Evolutionary conservation across 2,888 invertebrate species (phyloP).

Genomic region (Perizoma affinitatum): DNA sequence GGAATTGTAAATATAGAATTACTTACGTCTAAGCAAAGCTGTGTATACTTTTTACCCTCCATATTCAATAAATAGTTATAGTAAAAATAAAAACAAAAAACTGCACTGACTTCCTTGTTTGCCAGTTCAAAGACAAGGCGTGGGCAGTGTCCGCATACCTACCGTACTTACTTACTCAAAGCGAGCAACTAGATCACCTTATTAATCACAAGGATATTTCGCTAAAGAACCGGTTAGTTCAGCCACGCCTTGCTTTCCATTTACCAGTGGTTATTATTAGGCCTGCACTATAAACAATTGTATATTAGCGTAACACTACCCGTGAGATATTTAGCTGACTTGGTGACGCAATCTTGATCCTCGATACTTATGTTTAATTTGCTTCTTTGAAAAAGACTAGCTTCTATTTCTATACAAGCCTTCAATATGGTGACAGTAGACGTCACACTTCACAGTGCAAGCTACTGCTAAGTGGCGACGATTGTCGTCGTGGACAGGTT

Average conservation of each 20-base stretch:
- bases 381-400: no score
- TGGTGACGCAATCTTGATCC: not conserved
- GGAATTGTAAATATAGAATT: slow-evolving; percentile 78
- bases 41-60: slow-evolving; percentile 32
- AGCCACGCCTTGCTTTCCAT: slow-evolving; percentile 79
- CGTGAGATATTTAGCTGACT: slow-evolving; percentile 6
- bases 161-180: slow-evolving; percentile 51
- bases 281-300: slow-evolving; percentile 38
- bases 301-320: slow-evolving; percentile 7
- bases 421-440: no score
- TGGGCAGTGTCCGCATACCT: slow-evolving; percentile 76
- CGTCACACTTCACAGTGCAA: no score
- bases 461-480: no score
- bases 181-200: slow-evolving; percentile 76
- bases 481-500: no score
- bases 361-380: no score
- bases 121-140: slow-evolving; percentile 58
- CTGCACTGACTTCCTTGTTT: slow-evolving; percentile 67
- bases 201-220: slow-evolving; percentile 74
- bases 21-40: slow-evolving; percentile 38
- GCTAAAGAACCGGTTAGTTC: slow-evolving; percentile 62
- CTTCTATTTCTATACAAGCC: no score
- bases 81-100: slow-evolving; percentile 47
- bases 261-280: slow-evolving; percentile 62
- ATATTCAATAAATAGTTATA: not conserved